Evolutionary conservation across 2,113 vertebrate species (phyloP).

Genomic region (Paratilapia polleni): DNA sequence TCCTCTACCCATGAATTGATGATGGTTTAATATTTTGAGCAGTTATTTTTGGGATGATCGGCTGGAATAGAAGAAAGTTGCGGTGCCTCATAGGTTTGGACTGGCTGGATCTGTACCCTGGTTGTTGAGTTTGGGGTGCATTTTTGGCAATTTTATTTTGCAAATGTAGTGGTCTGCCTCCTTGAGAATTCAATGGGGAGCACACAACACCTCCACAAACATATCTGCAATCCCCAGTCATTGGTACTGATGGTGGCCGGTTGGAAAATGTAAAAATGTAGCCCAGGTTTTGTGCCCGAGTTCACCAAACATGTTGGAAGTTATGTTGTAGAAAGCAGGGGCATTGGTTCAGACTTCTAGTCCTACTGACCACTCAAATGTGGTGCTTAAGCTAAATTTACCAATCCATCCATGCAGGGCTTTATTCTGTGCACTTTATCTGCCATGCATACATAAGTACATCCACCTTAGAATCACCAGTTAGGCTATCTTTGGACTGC

Average conservation of each 20-base stretch:
- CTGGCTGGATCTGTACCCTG: neutral
- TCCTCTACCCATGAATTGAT: neutral
- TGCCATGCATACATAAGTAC: neutral
- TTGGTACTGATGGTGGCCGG: no score
- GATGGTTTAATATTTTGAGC: neutral
- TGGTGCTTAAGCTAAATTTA: neutral
- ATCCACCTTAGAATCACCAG: neutral
- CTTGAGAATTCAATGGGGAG: no score
- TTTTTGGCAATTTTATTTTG: neutral
- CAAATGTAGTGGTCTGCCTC: no score
- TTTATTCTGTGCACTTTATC: neutral
- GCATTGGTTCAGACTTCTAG: neutral
- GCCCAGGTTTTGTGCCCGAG: no score
- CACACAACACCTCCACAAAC: no score
- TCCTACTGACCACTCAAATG: fast-evolving
- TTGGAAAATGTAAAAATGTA: no score
- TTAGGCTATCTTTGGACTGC: neutral
- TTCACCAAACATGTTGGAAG: neutral
- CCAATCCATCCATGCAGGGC: fast-evolving
- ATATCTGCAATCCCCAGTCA: no score
- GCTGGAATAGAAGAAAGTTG: neutral
- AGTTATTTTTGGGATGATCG: neutral
- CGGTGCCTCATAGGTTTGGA: neutral
- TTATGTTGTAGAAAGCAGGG: neutral
- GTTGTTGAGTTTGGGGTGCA: neutral